Conservation (phyloP, 1,140 invertebrate species). For the Ceratina australensis region DNA sequence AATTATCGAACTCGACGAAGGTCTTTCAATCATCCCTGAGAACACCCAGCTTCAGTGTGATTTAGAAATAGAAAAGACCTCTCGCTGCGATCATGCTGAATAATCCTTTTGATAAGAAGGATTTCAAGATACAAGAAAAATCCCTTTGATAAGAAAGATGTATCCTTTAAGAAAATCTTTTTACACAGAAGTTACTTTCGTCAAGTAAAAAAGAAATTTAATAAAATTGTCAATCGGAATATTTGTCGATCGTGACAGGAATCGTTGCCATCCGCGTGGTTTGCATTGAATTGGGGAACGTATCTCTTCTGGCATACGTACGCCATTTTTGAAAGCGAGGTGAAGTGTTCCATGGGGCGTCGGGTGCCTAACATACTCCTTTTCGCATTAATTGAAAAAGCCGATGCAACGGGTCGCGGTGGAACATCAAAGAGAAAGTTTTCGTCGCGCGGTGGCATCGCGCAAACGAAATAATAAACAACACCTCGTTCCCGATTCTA, state of each 20-base stretch:
- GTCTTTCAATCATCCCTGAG: constrained; percentile 8
- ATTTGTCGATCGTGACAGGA: not conserved
- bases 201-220: too few relatives aligned
- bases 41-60: not conserved
- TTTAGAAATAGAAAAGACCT: not conserved
- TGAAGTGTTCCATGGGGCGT: constrained; percentile 49
- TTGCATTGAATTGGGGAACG: constrained; percentile 19
- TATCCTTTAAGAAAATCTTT: too few relatives aligned
- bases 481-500: constrained; percentile 49
- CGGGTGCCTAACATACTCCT: constrained; percentile 60
- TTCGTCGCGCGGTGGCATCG: constrained; percentile 60
- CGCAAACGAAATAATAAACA: constrained; percentile 70
- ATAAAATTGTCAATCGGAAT: not conserved
- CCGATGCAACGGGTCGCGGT: constrained; percentile 61
- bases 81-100: too few relatives aligned
- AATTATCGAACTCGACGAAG: constrained; percentile 38
- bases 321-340: constrained; percentile 60
- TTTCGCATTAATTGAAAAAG: constrained; percentile 73
- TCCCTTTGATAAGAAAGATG: too few relatives aligned
- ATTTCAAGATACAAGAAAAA: too few relatives aligned
- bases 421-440: constrained; percentile 70
- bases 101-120: too few relatives aligned
- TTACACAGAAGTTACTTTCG: too few relatives aligned
- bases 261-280: not conserved
- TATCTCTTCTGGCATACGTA: constrained; percentile 42